Percentiles rank a stretch among this genome's conserved stretches.
phyloP scores from a whole-genome alignment of 1,140 invertebrate genomes.

The Trialeurodes vaporariorum region DNA sequence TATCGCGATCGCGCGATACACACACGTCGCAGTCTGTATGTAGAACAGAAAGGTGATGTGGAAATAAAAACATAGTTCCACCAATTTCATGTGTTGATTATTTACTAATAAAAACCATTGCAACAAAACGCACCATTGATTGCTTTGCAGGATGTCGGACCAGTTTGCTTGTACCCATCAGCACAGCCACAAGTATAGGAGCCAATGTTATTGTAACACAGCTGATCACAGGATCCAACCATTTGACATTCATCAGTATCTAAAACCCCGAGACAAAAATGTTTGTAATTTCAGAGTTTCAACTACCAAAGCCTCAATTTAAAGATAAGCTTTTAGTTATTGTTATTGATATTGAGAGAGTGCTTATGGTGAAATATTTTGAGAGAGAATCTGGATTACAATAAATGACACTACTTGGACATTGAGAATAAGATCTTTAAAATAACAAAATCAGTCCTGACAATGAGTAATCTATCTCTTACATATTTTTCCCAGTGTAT shows the following conservation, averaged over 20 bases:
- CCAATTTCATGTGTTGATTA: too few species aligned
- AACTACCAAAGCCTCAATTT: neutral
- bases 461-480: too few species aligned
- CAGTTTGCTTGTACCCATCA: slow-evolving; percentile 50
- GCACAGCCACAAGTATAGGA: slow-evolving; percentile 64
- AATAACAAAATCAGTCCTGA: too few species aligned
- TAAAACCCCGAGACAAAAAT: slow-evolving; percentile 37
- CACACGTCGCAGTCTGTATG: too few species aligned
- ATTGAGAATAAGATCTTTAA: too few species aligned
- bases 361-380: neutral
- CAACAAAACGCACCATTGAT: slow-evolving; percentile 56
- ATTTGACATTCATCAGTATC: slow-evolving; percentile 62
- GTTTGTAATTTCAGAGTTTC: neutral
- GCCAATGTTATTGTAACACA: slow-evolving; percentile 57
- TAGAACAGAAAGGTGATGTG: too few species aligned
- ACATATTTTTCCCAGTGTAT: too few species aligned
- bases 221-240: slow-evolving; percentile 65
- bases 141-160: slow-evolving; percentile 44
- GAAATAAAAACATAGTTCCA: too few species aligned
- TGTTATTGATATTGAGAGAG: neutral
- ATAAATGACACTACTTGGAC: neutral
- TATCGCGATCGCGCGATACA: too few species aligned
- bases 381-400: neutral
- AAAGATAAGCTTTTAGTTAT: neutral
- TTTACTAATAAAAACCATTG: too few species aligned